phyloP scores from a whole-genome alignment of 2,888 invertebrate species.

The Lepidonotus clava region DNA sequence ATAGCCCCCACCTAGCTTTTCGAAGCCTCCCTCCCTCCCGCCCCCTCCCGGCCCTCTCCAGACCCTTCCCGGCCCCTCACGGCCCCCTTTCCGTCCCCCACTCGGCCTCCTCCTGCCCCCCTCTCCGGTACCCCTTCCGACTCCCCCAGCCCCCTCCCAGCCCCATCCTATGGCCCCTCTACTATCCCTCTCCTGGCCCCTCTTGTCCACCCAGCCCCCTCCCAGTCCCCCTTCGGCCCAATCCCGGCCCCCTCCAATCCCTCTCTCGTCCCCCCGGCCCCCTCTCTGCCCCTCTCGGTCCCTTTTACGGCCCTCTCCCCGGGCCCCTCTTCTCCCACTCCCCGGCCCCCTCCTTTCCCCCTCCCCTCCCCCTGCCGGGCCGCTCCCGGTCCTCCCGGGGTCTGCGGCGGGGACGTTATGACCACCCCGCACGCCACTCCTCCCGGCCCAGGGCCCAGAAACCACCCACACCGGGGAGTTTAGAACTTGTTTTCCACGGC shows the following conservation, averaged over 20 bases:
- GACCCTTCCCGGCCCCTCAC: too few relatives aligned
- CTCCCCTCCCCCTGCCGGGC: not conserved
- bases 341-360: not conserved
- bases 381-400: not conserved
- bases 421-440: not conserved
- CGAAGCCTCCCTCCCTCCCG: not conserved
- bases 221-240: not conserved
- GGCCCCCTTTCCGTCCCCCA: not conserved
- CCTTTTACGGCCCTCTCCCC: too few relatives aligned
- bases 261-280: not conserved
- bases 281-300: not conserved
- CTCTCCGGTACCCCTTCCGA: too few relatives aligned
- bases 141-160: not conserved
- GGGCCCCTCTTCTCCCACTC: not conserved
- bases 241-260: too few relatives aligned
- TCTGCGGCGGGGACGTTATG: constrained; percentile 11
- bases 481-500: not conserved
- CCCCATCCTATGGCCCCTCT: not conserved
- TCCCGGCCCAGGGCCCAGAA: not conserved
- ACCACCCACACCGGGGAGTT: not conserved
- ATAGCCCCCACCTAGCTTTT: too few relatives aligned
- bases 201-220: not conserved
- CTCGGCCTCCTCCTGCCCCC: not conserved
- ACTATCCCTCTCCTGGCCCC: too few relatives aligned
- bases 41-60: not conserved